Conservation (phyloP, 1,140 invertebrate genomes). For the Acromyrmex charruanus region DNA sequence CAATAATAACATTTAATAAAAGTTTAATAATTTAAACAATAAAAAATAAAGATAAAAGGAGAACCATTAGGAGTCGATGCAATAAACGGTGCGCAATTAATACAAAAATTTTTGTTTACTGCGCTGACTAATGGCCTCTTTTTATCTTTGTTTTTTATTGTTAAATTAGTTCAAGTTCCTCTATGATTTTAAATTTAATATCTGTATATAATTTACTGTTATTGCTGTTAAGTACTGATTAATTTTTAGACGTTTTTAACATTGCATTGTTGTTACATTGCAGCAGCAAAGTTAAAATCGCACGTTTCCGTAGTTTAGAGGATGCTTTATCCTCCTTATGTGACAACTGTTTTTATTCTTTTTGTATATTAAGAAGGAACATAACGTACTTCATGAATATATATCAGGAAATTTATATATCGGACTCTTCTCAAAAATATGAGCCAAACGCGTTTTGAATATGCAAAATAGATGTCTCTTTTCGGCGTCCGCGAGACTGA, state of each 20-base stretch:
- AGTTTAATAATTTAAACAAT: no score
- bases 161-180: no score
- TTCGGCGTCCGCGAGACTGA: not conserved
- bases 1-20: not conserved
- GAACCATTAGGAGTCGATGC: no score
- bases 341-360: not conserved
- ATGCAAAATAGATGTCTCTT: constrained; percentile 14
- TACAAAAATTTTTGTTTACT: no score
- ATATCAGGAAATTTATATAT: not conserved
- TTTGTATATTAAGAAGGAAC: not conserved
- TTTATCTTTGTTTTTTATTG: no score
- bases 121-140: no score
- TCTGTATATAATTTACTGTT: no score
- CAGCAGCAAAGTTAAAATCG: not conserved
- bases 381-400: constrained; percentile 11
- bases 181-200: no score
- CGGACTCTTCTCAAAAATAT: constrained; percentile 5
- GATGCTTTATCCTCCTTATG: not conserved
- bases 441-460: not conserved
- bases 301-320: no score
- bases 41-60: no score
- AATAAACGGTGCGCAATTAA: no score
- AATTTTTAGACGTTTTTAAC: not conserved
- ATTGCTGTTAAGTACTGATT: not conserved
- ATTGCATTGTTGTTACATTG: not conserved